phyloP scores from a whole-genome alignment of 2,797 vertebrate genomes.

The Karalla daura region DNA sequence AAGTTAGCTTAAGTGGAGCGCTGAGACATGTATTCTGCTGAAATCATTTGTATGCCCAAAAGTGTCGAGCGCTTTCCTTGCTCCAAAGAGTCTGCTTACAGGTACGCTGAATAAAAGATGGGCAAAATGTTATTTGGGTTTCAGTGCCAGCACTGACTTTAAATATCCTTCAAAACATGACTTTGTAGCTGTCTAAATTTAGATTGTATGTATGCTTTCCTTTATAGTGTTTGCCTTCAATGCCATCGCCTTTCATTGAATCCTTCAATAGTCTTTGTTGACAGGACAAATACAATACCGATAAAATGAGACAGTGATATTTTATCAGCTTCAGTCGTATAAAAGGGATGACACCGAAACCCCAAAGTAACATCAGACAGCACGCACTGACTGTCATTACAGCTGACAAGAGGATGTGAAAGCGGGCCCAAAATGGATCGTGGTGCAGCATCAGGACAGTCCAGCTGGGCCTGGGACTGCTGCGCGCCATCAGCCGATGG shows the following conservation, averaged over 20 bases:
- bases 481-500: slow-evolving; percentile 36
- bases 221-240: not conserved
- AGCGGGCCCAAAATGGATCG: not conserved
- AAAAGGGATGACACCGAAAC: not conserved
- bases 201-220: not conserved
- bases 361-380: not conserved
- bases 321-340: not conserved
- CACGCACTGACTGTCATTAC: slow-evolving; percentile 8
- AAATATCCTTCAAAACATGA: too few species aligned
- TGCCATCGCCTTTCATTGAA: not conserved
- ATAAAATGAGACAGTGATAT: not conserved
- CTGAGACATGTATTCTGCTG: slow-evolving; percentile 44
- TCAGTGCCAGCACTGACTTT: slow-evolving; percentile 10
- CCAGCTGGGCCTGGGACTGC: slow-evolving; percentile 6
- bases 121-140: slow-evolving; percentile 15
- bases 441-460: not conserved
- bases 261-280: not conserved
- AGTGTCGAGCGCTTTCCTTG: slow-evolving; percentile 50
- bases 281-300: not conserved
- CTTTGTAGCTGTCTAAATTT: not conserved
- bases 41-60: slow-evolving; percentile 61
- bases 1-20: slow-evolving; percentile 50
- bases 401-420: not conserved
- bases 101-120: slow-evolving; percentile 57
- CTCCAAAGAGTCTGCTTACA: slow-evolving; percentile 40